A percentile compares a stretch with the other conserved stretches of the same genome.
phyloP scores from a whole-genome alignment of 1,140 invertebrate species.

The Leptonema lineaticorne region DNA sequence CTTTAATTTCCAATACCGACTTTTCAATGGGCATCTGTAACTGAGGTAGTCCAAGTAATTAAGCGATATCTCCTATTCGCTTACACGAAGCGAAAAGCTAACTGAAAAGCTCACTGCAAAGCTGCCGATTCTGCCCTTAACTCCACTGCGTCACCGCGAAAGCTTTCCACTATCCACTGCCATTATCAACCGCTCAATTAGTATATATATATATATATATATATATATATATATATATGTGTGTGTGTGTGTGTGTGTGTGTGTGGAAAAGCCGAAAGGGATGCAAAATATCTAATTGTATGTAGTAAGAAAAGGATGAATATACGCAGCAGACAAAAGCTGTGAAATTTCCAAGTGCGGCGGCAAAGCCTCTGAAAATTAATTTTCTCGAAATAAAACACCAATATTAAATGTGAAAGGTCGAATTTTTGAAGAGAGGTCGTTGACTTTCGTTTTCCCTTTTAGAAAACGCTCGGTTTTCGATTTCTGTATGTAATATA shows the following conservation, averaged over 20 bases:
- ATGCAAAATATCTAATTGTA: too few species aligned
- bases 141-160: constrained; percentile 3
- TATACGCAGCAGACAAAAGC: neutral
- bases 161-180: neutral
- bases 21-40: constrained; percentile 25
- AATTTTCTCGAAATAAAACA: constrained; percentile 5
- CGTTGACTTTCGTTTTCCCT: neutral
- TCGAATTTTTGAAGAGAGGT: neutral
- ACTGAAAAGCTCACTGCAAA: constrained; percentile 6
- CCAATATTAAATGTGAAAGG: neutral
- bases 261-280: too few species aligned
- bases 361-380: constrained; percentile 4
- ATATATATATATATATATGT: too few species aligned
- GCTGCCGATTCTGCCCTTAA: constrained; percentile 8
- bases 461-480: neutral
- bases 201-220: too few species aligned
- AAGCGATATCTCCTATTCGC: constrained; percentile 27
- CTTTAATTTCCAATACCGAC: constrained; percentile 21
- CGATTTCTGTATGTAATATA: too few species aligned
- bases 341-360: neutral
- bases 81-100: too few species aligned
- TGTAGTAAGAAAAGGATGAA: neutral
- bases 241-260: too few species aligned
- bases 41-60: constrained; percentile 18
- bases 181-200: constrained; percentile 15